Base-by-base conservation (phyloP, 2,888 invertebrate species). In the Adela reaumurella region DNA sequence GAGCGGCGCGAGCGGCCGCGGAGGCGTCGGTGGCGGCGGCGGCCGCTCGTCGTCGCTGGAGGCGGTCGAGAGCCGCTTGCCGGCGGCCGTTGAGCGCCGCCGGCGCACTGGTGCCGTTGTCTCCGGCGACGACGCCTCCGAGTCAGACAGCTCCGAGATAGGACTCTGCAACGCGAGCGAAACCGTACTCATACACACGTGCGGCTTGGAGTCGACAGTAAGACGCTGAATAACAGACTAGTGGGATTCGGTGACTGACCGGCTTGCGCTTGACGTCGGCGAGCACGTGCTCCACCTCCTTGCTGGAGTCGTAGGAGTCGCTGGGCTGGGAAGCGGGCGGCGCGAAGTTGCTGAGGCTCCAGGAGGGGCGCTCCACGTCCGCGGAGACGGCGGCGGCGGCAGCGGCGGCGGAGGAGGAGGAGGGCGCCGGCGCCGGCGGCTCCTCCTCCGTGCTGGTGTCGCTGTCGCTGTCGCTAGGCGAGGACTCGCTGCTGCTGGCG, bases 391-490 rank as follows among this genome's bases (percentile, higher is more conserved):
- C 55, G 57, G 63, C 59, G 56, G 61, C 55, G 62, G 47, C 46
- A 59, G 49, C 41, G 60, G 62, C 11, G 63, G 62, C 18, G 68
- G 59, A 16, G 52, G 51, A 14, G 57, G 56, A 11, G 47, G 53
- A n/a, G 52, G 48, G 35, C 49, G 45, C n/a, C 55, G 51, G 53
- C 19, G 50, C 46, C 6, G 51, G 53, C 46, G 51, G 57, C 3
- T 68, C 60, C 54, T 65, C 77, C 48, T 83, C 85, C 1, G 83
- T 78, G 14, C 82, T 83, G 0, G 86, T 83, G 53, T 84, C 81
- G 5, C 85, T 82, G 53, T 82, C 82, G 1, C 86, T 83, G 59
- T 83, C 87, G 41, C 84, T 84, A 1, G 83, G 84, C 2, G 86
- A 85, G 4, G 81, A 78, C 58, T 83, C 74, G 59, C 83, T 78